phyloP scores from a whole-genome alignment of 1,140 invertebrate species.

The Drosophila kanapiae region DNA sequence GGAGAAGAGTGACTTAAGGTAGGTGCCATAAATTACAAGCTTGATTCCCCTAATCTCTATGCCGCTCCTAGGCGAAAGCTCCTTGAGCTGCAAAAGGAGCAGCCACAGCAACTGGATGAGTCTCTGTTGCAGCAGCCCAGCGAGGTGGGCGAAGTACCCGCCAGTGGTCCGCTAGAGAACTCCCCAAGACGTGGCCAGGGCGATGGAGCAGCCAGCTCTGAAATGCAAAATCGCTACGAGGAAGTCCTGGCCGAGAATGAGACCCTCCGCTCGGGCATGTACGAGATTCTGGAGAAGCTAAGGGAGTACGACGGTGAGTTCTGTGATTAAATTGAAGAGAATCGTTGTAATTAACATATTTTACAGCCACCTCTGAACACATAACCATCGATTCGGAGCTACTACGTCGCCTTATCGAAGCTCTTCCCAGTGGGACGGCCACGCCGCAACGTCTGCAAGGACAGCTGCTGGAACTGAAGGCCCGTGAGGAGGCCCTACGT shows the following conservation, averaged over 20 bases:
- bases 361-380: constrained; percentile 75
- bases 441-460: constrained; percentile 87
- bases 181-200: constrained; percentile 69
- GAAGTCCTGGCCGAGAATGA: constrained; percentile 88
- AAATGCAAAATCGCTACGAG: constrained; percentile 78
- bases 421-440: constrained; percentile 77
- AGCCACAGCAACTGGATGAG: constrained; percentile 22
- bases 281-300: constrained; percentile 88
- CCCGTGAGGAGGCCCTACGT: constrained; percentile 87
- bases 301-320: constrained; percentile 87
- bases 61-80: constrained; percentile 36
- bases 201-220: constrained; percentile 71
- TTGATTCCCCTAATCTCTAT: not conserved
- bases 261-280: constrained; percentile 87
- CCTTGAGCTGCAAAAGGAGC: constrained; percentile 37
- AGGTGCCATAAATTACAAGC: not conserved
- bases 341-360: not conserved
- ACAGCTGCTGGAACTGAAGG: constrained; percentile 86
- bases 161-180: constrained; percentile 53
- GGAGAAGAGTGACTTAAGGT: constrained; percentile 81
- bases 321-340: not conserved
- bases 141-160: constrained; percentile 65
- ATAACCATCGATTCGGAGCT: constrained; percentile 86
- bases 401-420: constrained; percentile 87
- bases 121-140: constrained; percentile 50